Conservation (phyloP, 2,888 invertebrate species). For the Agrypnus murinus region DNA sequence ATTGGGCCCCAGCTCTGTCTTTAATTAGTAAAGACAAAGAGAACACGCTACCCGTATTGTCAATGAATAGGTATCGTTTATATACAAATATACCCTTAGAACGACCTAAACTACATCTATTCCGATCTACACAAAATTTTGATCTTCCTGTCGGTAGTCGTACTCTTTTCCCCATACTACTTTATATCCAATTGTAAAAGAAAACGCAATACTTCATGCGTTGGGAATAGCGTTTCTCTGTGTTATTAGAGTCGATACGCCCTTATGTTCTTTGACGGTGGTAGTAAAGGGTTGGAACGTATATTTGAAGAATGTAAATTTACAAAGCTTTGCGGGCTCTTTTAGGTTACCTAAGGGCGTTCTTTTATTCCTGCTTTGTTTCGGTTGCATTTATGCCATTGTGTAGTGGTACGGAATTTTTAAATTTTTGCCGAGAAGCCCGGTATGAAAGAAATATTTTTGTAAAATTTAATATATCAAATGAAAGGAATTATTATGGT, state of each 20-base stretch:
- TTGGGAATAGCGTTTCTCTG: slow-evolving; percentile 40
- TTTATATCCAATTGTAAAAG: slow-evolving; percentile 33
- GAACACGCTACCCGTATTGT: slow-evolving; percentile 67
- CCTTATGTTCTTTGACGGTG: slow-evolving; percentile 64
- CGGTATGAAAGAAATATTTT: slow-evolving; percentile 37
- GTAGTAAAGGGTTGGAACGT: slow-evolving; percentile 61
- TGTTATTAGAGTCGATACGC: slow-evolving; percentile 59
- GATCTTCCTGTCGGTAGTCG: slow-evolving; percentile 37
- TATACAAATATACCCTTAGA: slow-evolving; percentile 57
- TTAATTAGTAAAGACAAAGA: slow-evolving; percentile 70
- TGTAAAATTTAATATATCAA: slow-evolving; percentile 22
- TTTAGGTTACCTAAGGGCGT: slow-evolving; percentile 58
- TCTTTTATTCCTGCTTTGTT: slow-evolving; percentile 55
- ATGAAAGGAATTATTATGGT: slow-evolving; percentile 40
- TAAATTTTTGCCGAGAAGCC: slow-evolving; percentile 43
- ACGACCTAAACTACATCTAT: slow-evolving; percentile 52
- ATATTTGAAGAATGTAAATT: slow-evolving; percentile 65
- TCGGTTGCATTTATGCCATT: slow-evolving; percentile 41
- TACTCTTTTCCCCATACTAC: slow-evolving; percentile 42
- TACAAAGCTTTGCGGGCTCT: slow-evolving; percentile 63
- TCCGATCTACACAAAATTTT: slow-evolving; percentile 48
- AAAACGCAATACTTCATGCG: slow-evolving; percentile 36
- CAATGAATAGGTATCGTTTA: slow-evolving; percentile 68
- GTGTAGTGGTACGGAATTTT: slow-evolving; percentile 40
- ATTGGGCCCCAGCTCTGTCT: slow-evolving; percentile 65